Conservation (phyloP, 2,888 invertebrate genomes). For the Leistus spinibarbis region DNA sequence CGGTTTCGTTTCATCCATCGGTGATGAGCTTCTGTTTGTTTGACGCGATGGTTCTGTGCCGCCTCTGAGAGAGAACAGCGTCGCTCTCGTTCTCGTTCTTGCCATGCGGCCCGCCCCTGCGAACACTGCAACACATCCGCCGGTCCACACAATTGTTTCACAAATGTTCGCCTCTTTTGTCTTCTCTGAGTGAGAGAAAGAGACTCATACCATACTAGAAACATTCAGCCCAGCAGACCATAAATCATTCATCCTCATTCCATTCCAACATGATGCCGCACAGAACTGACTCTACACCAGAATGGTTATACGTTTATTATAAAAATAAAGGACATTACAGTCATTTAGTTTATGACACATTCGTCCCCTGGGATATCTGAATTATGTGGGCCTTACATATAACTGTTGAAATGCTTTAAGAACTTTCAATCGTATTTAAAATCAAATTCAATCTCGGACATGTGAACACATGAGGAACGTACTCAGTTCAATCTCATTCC, state of each 20-base stretch:
- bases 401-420: no score
- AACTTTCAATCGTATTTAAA: no score
- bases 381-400: not conserved
- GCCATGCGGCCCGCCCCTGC: constrained; percentile 84
- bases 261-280: not conserved
- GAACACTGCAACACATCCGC: constrained; percentile 67
- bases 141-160: constrained; percentile 34
- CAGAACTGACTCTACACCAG: not conserved
- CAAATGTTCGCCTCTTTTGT: not conserved
- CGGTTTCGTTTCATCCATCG: constrained; percentile 88
- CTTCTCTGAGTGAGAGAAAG: not conserved
- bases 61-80: constrained; percentile 73
- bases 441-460: no score
- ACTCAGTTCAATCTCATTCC: no score
- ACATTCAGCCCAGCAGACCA: not conserved
- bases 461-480: no score
- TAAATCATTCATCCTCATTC: not conserved
- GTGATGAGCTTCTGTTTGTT: constrained; percentile 68
- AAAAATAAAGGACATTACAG: not conserved
- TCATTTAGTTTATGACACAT: not conserved
- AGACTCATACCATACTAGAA: not conserved
- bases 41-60: constrained; percentile 65
- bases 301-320: no score
- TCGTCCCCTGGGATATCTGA: not conserved
- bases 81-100: constrained; percentile 67